These are phyloP conservation scores for Osmerus eperlanus DNA, from an alignment of 2,113 vertebrate genomes.

Conservation along the genomic window DNA sequence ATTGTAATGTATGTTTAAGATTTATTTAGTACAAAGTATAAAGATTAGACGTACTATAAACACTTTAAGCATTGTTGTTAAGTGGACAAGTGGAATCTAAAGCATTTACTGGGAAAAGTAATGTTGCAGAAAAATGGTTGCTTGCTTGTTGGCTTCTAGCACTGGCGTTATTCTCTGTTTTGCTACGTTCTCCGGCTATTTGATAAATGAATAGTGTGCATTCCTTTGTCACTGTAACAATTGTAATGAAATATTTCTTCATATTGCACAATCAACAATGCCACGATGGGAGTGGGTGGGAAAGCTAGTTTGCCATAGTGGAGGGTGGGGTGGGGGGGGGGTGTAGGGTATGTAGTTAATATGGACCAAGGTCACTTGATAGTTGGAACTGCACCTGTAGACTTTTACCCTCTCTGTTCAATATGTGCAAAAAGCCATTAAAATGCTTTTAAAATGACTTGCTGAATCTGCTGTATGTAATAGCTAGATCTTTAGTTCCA, in stretches of 20 bases:
- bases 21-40: slow-evolving; percentile 86
- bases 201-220: slow-evolving; percentile 87
- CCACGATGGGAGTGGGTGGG: slow-evolving; percentile 50
- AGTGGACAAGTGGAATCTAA: slow-evolving; percentile 84
- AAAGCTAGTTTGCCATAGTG: slow-evolving; percentile 20
- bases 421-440: slow-evolving; percentile 98
- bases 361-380: slow-evolving; percentile 81
- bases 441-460: slow-evolving; percentile 91
- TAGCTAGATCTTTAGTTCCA: neutral
- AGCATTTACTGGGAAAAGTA: slow-evolving; percentile 85
- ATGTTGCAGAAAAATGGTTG: slow-evolving; percentile 81
- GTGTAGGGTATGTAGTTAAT: slow-evolving; percentile 32
- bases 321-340: slow-evolving; percentile 11
- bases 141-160: slow-evolving; percentile 88
- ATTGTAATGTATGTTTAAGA: slow-evolving; percentile 86
- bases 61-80: slow-evolving; percentile 81
- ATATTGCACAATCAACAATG: slow-evolving; percentile 90
- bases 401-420: slow-evolving; percentile 90
- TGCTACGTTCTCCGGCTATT: slow-evolving; percentile 84
- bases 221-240: slow-evolving; percentile 94
- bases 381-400: slow-evolving; percentile 88
- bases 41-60: slow-evolving; percentile 89
- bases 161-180: slow-evolving; percentile 72
- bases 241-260: slow-evolving; percentile 89
- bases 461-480: slow-evolving; percentile 3